Percentiles rank a stretch among this genome's conserved stretches.
These are phyloP conservation scores for Drosophila bunnanda DNA, from an alignment of 2,888 invertebrate genomes.

Conservation along the genomic window DNA sequence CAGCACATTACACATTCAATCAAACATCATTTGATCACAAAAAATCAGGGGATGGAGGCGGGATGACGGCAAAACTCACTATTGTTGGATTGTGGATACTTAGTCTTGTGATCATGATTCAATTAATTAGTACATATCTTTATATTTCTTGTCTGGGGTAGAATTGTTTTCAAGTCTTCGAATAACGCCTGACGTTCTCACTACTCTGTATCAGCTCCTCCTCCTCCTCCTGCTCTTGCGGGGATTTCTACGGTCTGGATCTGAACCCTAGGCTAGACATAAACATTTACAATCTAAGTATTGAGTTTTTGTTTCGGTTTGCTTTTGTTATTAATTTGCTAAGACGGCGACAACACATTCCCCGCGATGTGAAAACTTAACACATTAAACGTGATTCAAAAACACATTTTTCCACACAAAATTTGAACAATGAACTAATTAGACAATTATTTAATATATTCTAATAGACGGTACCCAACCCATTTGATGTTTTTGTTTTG, in stretches of 20 bases:
- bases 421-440: slow-evolving; percentile 58
- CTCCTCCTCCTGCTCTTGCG: neutral
- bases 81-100: slow-evolving; percentile 3
- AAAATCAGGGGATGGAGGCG: slow-evolving; percentile 29
- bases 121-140: slow-evolving; percentile 22
- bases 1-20: slow-evolving; percentile 43
- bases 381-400: slow-evolving; percentile 33
- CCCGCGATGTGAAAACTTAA: slow-evolving; percentile 36
- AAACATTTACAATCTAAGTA: slow-evolving; percentile 30
- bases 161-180: slow-evolving; percentile 24
- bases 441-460: slow-evolving; percentile 72
- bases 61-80: slow-evolving; percentile 5
- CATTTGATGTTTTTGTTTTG: slow-evolving; percentile 45
- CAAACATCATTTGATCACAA: slow-evolving; percentile 42
- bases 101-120: slow-evolving; percentile 29
- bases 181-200: slow-evolving; percentile 16
- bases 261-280: slow-evolving; percentile 34
- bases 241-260: slow-evolving; percentile 10
- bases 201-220: neutral
- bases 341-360: slow-evolving; percentile 20
- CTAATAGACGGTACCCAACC: slow-evolving; percentile 68
- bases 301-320: slow-evolving; percentile 38
- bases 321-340: slow-evolving; percentile 35
- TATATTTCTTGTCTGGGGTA: slow-evolving; percentile 13
- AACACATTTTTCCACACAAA: slow-evolving; percentile 46